These are phyloP conservation scores for Lates japonicus DNA, from an alignment of 2,797 vertebrate genomes.

Conservation along the genomic window DNA sequence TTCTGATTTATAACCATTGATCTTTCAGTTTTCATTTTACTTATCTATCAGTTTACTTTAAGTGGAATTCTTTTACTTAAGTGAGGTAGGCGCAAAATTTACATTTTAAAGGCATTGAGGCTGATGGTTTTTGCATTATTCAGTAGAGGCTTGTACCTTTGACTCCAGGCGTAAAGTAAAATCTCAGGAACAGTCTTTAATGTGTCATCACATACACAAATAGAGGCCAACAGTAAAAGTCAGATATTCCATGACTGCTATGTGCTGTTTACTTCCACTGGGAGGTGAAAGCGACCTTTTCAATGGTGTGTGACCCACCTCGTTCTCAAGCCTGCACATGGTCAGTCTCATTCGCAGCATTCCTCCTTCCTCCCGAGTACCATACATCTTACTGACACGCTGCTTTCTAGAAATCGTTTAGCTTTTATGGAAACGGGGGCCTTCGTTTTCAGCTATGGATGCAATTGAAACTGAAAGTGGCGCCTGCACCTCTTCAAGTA, in stretches of 20 bases:
- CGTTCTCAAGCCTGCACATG: slow-evolving; percentile 18
- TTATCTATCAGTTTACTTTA: not conserved
- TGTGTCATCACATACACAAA: slow-evolving; percentile 25
- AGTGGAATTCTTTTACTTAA: slow-evolving; percentile 1
- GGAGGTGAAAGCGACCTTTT: slow-evolving; percentile 40
- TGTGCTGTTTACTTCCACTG: slow-evolving; percentile 53
- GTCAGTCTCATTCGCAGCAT: slow-evolving; percentile 47
- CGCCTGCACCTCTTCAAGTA: slow-evolving; percentile 6
- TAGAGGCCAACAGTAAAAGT: slow-evolving; percentile 17
- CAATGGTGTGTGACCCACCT: slow-evolving; percentile 40
- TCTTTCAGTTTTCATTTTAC: slow-evolving; percentile 8
- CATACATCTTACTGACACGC: slow-evolving; percentile 17
- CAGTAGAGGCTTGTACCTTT: slow-evolving; percentile 3
- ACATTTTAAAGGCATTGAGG: not conserved
- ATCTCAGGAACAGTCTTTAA: slow-evolving; percentile 29
- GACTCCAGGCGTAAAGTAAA: not conserved
- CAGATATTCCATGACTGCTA: slow-evolving; percentile 42
- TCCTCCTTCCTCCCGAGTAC: slow-evolving; percentile 47
- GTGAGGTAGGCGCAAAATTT: not conserved
- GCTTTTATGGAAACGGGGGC: not conserved
- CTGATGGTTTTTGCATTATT: slow-evolving; percentile 23
- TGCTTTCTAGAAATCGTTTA: slow-evolving; percentile 18
- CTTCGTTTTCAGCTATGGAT: slow-evolving; percentile 12
- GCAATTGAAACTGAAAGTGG: not conserved
- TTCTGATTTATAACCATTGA: not conserved